Base-by-base conservation (phyloP, 1,140 invertebrate genomes). In the Procambarus clarkii region DNA sequence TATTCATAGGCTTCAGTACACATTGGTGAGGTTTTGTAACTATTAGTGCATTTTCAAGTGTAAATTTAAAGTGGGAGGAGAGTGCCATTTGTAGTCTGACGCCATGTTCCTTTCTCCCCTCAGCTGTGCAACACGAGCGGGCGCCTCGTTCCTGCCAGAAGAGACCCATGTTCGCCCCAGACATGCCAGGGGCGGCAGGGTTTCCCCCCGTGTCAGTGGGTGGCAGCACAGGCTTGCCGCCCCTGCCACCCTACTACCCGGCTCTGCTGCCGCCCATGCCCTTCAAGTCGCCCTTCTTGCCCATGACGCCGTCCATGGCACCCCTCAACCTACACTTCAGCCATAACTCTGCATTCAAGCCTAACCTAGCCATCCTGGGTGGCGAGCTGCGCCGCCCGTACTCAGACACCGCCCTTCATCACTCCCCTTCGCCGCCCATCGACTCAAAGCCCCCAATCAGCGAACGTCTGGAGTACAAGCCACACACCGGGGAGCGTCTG, bases 111-210 rank as follows among this genome's bases (percentile, higher is more conserved):
- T 54, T 60, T 34, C 34, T 34, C 34, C 78, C 80, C 64, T 18
- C 95, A 98, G 98, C 98, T 91, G 98, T 98, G 5, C 97, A 98
- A 94, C 97, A 98, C 94, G 97, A 98, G 94, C 95, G 98, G 92
- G 97, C 97, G 18, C 97, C 97, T 0, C 95, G 97, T 90, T 94
- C 94, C 78, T 95, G 94, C 88, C 91, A 91, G 69, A 93, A 92
- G 95, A 94, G 92, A 2, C 93, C 93, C 15, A 87, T 92, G 74
- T 93, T 94, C 94, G 89, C 93, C 77, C 92, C 92, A 24, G 93
- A 92, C 81, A 78, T 92, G 60, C n/a, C 93, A 13, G 86, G 91
- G 2, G 50, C 94, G 78, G 69, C 84, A 44, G 88, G 84, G 15
- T 86, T 91, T 54, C 91, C 92, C n/a, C 88, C 92, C 13, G 86